Evolutionary conservation across 2,113 vertebrate genomes (phyloP).

Genomic region (Nibea albiflora): DNA sequence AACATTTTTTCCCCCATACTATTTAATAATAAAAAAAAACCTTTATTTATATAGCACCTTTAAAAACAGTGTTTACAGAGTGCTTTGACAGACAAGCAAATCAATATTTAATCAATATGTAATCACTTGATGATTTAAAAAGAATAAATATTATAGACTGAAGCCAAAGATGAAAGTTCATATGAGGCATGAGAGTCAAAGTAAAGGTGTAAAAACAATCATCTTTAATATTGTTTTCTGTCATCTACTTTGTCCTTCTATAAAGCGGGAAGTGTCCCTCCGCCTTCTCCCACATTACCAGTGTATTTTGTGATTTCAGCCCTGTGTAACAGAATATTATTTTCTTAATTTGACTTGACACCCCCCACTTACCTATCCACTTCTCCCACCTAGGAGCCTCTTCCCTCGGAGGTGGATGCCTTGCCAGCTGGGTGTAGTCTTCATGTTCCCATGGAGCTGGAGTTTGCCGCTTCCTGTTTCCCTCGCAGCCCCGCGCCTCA

Average conservation of each 20-base stretch:
- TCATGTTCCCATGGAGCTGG: constrained; percentile 80
- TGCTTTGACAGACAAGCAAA: too few species aligned
- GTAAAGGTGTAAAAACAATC: not conserved
- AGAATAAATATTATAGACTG: not conserved
- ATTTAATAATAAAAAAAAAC: too few species aligned
- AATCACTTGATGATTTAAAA: not conserved
- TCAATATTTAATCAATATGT: too few species aligned
- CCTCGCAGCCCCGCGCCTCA: constrained; percentile 56
- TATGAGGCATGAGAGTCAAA: not conserved
- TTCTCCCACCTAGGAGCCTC: constrained; percentile 61
- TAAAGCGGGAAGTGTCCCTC: not conserved
- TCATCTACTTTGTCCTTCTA: not conserved
- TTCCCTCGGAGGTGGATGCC: constrained; percentile 34
- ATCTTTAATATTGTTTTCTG: not conserved
- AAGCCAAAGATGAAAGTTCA: not conserved
- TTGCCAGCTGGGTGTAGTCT: constrained; percentile 72
- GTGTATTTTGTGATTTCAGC: not conserved
- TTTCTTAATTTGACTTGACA: not conserved
- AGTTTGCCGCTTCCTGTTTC: constrained; percentile 74
- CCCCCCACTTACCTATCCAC: not conserved
- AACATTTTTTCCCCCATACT: not conserved
- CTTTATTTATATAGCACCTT: too few species aligned
- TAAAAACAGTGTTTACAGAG: too few species aligned
- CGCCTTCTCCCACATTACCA: not conserved
- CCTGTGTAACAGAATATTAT: constrained; percentile 3